These are phyloP conservation scores for Cataglyphis albicans DNA, from an alignment of 2,888 invertebrate genomes.

Conservation along the genomic window DNA sequence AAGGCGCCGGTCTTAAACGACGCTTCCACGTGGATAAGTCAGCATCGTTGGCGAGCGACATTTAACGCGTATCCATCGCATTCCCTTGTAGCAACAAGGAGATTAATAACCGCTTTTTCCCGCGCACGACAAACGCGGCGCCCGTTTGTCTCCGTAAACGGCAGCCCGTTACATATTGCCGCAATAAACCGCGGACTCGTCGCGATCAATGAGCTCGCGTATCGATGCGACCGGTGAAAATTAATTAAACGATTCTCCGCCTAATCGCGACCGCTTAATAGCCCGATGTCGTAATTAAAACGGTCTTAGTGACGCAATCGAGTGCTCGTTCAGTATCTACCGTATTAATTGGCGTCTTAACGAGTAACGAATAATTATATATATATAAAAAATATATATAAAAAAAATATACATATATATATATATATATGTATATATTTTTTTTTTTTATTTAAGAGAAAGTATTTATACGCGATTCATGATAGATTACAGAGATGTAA, in stretches of 20 bases:
- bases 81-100: conserved; percentile 30
- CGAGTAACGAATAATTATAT: too few species aligned
- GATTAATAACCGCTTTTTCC: conserved; percentile 66
- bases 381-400: too few species aligned
- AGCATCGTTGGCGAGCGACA: conserved; percentile 22
- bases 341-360: conserved; percentile 55
- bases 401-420: too few species aligned
- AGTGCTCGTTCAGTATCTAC: conserved; percentile 56
- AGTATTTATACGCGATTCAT: background rate
- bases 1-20: conserved; percentile 38
- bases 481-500: background rate
- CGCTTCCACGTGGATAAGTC: conserved; percentile 34
- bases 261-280: conserved; percentile 52
- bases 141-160: conserved; percentile 40
- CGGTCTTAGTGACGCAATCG: conserved; percentile 60
- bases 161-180: conserved; percentile 18
- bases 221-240: conserved; percentile 58
- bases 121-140: conserved; percentile 16
- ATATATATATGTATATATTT: too few species aligned
- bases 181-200: conserved; percentile 40
- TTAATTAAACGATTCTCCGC: conserved; percentile 66
- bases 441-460: background rate
- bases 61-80: conserved; percentile 58
- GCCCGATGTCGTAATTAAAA: conserved; percentile 61
- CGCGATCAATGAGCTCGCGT: conserved; percentile 59